A percentile compares a stretch with the other conserved stretches of the same genome.
These are phyloP conservation scores for Chanos chanos DNA, from an alignment of 2,797 vertebrate species.

Conservation along the genomic window DNA sequence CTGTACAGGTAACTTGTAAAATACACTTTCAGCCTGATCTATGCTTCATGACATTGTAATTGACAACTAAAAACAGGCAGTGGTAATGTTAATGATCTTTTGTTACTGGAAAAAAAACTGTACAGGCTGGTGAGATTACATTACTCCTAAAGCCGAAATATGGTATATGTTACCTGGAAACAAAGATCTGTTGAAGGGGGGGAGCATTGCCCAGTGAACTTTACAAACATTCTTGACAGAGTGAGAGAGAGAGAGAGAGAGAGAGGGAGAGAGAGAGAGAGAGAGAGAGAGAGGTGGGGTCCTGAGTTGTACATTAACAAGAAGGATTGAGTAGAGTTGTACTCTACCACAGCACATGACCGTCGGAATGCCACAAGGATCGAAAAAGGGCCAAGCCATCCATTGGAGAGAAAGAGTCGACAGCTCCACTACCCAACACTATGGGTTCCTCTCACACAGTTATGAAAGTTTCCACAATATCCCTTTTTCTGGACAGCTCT, in stretches of 20 bases:
- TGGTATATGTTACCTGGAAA: too few species aligned
- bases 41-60: too few species aligned
- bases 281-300: background rate
- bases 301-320: background rate
- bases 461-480: background rate
- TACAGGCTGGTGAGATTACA: background rate
- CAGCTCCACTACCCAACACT: constrained; percentile 8
- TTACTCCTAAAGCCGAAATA: too few species aligned
- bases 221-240: too few species aligned
- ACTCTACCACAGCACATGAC: constrained; percentile 27
- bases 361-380: constrained; percentile 10
- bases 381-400: background rate
- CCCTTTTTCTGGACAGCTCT: background rate
- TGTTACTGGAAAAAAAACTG: background rate
- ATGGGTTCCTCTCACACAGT: background rate
- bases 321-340: background rate
- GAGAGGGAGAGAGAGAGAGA: too few species aligned
- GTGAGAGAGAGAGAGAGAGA: background rate
- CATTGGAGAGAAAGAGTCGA: background rate
- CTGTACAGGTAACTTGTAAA: too few species aligned
- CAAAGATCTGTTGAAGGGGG: too few species aligned
- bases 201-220: too few species aligned
- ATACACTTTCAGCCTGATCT: too few species aligned
- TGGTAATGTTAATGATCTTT: too few species aligned
- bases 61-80: too few species aligned